Evolutionary conservation across 2,797 vertebrate genomes (phyloP), one percentile per base, ranked within the genome.

Genomic region (Hydrocynus forskahlii): DNA sequence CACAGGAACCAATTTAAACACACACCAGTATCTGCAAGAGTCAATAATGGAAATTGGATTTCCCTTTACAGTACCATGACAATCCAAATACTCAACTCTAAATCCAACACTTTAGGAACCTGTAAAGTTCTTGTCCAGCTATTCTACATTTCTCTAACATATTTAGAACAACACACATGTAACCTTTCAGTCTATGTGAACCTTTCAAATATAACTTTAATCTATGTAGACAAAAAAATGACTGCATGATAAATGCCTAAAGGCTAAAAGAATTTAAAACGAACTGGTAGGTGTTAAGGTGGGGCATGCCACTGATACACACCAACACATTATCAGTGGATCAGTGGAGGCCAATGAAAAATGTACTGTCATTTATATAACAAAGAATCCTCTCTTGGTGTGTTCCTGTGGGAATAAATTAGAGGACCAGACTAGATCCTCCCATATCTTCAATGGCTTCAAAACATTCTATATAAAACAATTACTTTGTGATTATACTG

Each of bases 41-140:
- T 97, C 96, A 98, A 98, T 99, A 98, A 97, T 96, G 95, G 96
- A 96, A 97, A 97, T 96, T 95, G 96, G 95, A 97, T 97, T 95
- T 95, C 95, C 92, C 90, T 94, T 92, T 95, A 54, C 78, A 74
- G 75, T 71, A n/a, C 75, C 75, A 78, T 80, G 50, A 81, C 55
- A 59, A 75, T 25, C 48, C 52, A 5, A 38, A 8, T 95, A 95
- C 90, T 7, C 35, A 25, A 63, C 45, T 40, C 19, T 38, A 16
- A 63, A 43, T 19, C 55, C 74, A 68, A 43, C 92, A 94, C 96
- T 95, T 95, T 94, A 94, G 93, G 90, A 92, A 93, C 94, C 95
- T 96, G 96, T 95, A 94, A 95, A 95, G 93, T 91, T 94, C 92
- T 88, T 91, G 89, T 89, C 90, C 88, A 92, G 85, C 91, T 88